Conservation (phyloP, 2,113 vertebrate genomes). For the Paralichthys olivaceus region DNA sequence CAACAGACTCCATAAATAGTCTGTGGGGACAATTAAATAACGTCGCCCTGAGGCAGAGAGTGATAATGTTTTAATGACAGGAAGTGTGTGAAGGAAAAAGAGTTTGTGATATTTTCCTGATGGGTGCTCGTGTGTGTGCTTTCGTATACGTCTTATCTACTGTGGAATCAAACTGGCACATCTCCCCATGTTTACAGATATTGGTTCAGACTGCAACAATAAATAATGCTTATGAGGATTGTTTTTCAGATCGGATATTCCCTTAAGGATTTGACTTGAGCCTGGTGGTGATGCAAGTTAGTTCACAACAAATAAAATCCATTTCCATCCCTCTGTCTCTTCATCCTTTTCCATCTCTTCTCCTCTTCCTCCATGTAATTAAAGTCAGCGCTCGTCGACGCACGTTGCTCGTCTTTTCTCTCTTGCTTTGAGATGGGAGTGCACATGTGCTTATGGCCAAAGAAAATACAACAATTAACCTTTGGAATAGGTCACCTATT, state of each 20-base stretch:
- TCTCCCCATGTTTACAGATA: slow-evolving; percentile 14
- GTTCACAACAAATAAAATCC: slow-evolving; percentile 44
- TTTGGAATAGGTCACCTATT: slow-evolving; percentile 55
- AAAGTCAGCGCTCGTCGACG: slow-evolving; percentile 33
- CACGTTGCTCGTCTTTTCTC: too few species aligned
- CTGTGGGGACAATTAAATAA: slow-evolving; percentile 16
- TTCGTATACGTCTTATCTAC: not conserved
- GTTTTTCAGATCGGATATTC: slow-evolving; percentile 41
- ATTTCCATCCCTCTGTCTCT: slow-evolving; percentile 24
- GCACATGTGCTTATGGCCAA: slow-evolving; percentile 33
- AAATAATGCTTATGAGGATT: not conserved
- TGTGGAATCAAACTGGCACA: slow-evolving; percentile 16
- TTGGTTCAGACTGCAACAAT: slow-evolving; percentile 29
- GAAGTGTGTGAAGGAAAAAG: not conserved
- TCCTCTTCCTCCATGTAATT: slow-evolving; percentile 29
- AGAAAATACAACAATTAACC: slow-evolving; percentile 29
- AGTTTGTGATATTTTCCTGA: not conserved
- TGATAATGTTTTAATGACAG: not conserved
- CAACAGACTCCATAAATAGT: slow-evolving; percentile 31
- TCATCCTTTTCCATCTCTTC: slow-evolving; percentile 18
- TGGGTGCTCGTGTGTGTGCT: not conserved
- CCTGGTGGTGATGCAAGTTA: slow-evolving; percentile 4
- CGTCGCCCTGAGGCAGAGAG: not conserved
- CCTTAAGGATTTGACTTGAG: slow-evolving; percentile 14
- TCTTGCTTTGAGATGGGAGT: not conserved